Conservation (phyloP, 2,888 invertebrate genomes). For the Melanargia galathea region DNA sequence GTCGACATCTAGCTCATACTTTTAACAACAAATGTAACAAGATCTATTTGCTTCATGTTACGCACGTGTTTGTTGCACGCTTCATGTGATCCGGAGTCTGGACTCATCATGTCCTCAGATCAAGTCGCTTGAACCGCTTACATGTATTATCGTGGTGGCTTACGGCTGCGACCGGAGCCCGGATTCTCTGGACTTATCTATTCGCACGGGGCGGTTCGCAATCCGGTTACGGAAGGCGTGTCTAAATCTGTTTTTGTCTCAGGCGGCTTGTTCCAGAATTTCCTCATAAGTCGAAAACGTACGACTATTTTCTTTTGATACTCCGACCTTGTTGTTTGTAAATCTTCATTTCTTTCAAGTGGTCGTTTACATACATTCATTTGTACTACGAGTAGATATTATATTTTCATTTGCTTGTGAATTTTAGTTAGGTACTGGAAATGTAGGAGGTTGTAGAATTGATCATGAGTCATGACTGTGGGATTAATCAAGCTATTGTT, state of each 20-base stretch:
- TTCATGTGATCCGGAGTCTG: not conserved
- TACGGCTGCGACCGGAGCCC: slow-evolving; percentile 47
- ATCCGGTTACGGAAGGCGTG: slow-evolving; percentile 28
- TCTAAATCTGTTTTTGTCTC: slow-evolving; percentile 31
- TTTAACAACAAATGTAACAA: too few relatives aligned
- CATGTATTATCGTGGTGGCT: slow-evolving; percentile 49
- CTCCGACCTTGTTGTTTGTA: not conserved
- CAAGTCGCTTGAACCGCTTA: slow-evolving; percentile 60
- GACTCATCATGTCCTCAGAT: slow-evolving; percentile 9
- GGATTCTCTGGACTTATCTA: slow-evolving; percentile 58
- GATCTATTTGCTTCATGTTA: not conserved
- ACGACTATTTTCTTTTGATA: slow-evolving; percentile 9
- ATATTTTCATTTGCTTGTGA: not conserved
- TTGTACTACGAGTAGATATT: not conserved
- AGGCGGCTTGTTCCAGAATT: slow-evolving; percentile 13
- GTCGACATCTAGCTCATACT: too few relatives aligned
- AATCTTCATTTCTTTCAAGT: not conserved
- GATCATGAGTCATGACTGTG: too few relatives aligned
- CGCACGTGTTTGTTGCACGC: not conserved
- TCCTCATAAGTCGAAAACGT: not conserved
- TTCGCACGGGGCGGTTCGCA: slow-evolving; percentile 57
- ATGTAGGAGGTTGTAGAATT: too few relatives aligned
- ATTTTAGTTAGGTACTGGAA: too few relatives aligned
- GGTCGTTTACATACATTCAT: not conserved
- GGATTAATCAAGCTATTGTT: too few relatives aligned